phyloP scores from a whole-genome alignment of 2,888 invertebrate species.

The Incurvaria masculella region DNA sequence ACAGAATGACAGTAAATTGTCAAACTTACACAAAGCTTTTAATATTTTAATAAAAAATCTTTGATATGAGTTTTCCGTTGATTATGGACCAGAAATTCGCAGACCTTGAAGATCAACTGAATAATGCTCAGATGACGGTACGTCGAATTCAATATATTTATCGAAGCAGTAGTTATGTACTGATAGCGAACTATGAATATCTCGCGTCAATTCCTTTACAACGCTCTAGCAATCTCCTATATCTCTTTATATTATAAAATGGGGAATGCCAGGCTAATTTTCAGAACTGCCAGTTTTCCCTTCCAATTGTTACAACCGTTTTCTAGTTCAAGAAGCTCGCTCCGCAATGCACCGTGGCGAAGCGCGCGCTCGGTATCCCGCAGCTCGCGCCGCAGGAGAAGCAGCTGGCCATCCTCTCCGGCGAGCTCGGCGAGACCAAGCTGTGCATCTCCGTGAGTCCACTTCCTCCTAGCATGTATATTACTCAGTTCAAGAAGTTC shows the following conservation, averaged over 20 bases:
- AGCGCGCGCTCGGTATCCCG: constrained; percentile 65
- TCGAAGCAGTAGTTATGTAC: no score
- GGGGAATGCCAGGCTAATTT: no score
- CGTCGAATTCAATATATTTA: no score
- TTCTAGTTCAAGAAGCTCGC: constrained; percentile 41
- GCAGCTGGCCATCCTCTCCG: constrained; percentile 57
- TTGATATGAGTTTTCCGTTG: constrained; percentile 29
- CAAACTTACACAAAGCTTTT: no score
- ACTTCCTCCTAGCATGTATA: no score
- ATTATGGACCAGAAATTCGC: constrained; percentile 37
- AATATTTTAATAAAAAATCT: constrained; percentile 12
- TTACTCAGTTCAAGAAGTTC: constrained; percentile 36
- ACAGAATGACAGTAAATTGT: no score
- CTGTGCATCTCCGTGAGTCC: constrained; percentile 58
- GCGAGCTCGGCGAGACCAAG: constrained; percentile 62
- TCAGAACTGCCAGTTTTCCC: no score
- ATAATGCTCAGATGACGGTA: constrained; percentile 44
- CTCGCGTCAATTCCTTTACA: no score
- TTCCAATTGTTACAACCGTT: no score
- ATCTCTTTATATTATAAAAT: no score
- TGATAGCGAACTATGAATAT: no score
- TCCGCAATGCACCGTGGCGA: constrained; percentile 60
- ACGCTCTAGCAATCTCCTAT: no score
- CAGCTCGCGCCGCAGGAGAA: constrained; percentile 63
- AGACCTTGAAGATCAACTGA: constrained; percentile 45